Conservation (phyloP, 2,113 vertebrate species). For the Nansenia antarctica region DNA sequence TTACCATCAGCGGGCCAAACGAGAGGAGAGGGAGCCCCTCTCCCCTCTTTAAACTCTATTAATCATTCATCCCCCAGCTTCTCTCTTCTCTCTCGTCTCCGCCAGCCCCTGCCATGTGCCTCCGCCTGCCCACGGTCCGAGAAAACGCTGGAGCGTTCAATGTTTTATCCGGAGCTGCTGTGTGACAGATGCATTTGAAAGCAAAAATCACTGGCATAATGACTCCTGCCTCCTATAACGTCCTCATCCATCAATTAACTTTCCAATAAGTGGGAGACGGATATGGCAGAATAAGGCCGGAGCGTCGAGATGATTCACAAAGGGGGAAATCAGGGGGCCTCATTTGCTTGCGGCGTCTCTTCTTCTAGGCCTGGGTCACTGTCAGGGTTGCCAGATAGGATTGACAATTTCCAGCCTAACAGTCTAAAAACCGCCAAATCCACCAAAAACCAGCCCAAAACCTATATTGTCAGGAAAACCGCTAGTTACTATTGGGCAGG, state of each 20-base stretch:
- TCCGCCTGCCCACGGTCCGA: conserved; percentile 67
- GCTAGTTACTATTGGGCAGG: too few relatives aligned
- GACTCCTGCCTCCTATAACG: conserved; percentile 87
- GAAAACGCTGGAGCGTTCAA: conserved; percentile 46
- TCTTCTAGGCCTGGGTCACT: not conserved
- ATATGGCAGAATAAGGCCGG: conserved; percentile 75
- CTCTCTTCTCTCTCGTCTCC: conserved; percentile 60
- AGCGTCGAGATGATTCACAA: conserved; percentile 51
- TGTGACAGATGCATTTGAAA: conserved; percentile 85
- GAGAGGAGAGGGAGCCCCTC: conserved; percentile 61
- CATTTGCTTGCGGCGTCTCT: not conserved
- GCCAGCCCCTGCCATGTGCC: conserved; percentile 37
- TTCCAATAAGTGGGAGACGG: conserved; percentile 77
- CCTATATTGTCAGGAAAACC: too few relatives aligned
- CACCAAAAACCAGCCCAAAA: too few relatives aligned
- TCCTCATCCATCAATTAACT: conserved; percentile 91
- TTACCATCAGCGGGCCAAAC: conserved; percentile 77
- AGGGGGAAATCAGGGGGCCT: conserved; percentile 30
- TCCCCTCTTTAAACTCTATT: conserved; percentile 84
- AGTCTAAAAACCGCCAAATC: too few relatives aligned
- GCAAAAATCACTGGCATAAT: conserved; percentile 87
- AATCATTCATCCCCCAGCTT: conserved; percentile 79
- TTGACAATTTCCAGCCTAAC: too few relatives aligned
- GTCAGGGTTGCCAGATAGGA: too few relatives aligned
- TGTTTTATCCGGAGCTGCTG: conserved; percentile 55